phyloP scores from a whole-genome alignment of 1,140 invertebrate genomes.

The Cyclargus thomasi region DNA sequence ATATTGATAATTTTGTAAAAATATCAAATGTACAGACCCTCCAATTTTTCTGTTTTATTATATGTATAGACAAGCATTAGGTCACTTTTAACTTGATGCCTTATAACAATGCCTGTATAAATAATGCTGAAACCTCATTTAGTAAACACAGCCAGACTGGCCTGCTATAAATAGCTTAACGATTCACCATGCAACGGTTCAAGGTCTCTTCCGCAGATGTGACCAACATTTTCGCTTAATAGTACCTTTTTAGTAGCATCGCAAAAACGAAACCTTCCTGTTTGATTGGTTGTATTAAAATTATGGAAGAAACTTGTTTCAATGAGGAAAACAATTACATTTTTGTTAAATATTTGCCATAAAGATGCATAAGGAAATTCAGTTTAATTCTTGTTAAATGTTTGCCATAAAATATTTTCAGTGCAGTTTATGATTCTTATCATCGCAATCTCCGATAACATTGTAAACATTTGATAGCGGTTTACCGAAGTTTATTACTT shows the following conservation, averaged over 20 bases:
- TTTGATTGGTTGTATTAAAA: no score
- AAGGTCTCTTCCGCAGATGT: constrained; percentile 14
- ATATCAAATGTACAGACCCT: no score
- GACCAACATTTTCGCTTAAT: constrained; percentile 7
- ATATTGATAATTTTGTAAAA: no score
- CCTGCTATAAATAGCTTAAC: constrained; percentile 10
- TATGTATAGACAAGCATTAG: no score
- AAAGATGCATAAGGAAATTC: no score
- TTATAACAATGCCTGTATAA: background rate
- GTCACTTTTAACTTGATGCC: no score
- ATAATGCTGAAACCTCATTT: constrained; percentile 6
- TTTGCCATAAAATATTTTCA: constrained; percentile 7
- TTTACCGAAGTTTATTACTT: constrained; percentile 15
- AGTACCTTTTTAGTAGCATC: background rate
- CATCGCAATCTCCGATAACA: constrained; percentile 44
- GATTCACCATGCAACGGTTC: constrained; percentile 6
- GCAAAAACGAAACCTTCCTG: background rate
- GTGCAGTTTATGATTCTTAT: constrained; percentile 31
- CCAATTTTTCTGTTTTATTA: no score
- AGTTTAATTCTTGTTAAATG: no score
- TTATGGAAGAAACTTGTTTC: no score
- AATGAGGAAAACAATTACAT: no score
- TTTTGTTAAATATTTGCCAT: no score
- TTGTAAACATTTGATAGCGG: constrained; percentile 46
- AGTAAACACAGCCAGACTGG: background rate